Base-by-base conservation (phyloP, 2,113 vertebrate species). In the Sturnira hondurensis region DNA sequence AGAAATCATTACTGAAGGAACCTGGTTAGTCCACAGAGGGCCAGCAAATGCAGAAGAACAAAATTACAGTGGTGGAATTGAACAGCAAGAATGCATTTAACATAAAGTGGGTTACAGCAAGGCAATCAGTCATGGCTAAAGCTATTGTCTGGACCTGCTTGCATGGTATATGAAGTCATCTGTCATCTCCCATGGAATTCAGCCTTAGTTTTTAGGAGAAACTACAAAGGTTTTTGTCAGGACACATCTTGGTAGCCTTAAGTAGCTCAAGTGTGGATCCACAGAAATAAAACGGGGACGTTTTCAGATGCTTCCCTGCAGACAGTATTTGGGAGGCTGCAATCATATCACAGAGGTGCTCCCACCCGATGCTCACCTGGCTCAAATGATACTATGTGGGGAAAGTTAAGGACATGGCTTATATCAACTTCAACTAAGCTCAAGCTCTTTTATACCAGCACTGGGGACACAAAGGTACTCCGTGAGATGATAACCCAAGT, bases 91-190 rank as follows among this genome's bases (percentile, higher is more conserved):
- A 99, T 99, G 99, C 99, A 99, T 99, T 99, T 99, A 99, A 99
- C 99, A 99, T 99, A 99, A 99, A 99, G 99, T 99, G 99, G 99
- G 99, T 99, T 99, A 99, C 98, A 98, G 99, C 99, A 97, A 98
- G 99, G 99, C 99, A 99, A 99, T 99, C 99, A 99, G 99, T 99
- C 99, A 99, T 99, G 98, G 98, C 99, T 99, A 99, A 98, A 99
- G 99, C 99, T 99, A 99, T 99, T 99, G 99, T 99, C 99, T 99
- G 98, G 98, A 98, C 99, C 98, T 98, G 99, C 99, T 99, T 99
- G 99, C 99, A 99, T 99, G 99, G 98, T 98, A 99, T 99, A 99
- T 99, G 99, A 99, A 99, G 99, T 99, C 99, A 99, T 99, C 99
- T 99, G 99, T 99, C 99, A 99, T 99, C 99, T 99, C 98, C 97